A percentile compares a stretch with the other conserved stretches of the same genome.
These are phyloP conservation scores for Slavum lentiscoides DNA, from an alignment of 2,888 invertebrate genomes.

Conservation along the genomic window DNA sequence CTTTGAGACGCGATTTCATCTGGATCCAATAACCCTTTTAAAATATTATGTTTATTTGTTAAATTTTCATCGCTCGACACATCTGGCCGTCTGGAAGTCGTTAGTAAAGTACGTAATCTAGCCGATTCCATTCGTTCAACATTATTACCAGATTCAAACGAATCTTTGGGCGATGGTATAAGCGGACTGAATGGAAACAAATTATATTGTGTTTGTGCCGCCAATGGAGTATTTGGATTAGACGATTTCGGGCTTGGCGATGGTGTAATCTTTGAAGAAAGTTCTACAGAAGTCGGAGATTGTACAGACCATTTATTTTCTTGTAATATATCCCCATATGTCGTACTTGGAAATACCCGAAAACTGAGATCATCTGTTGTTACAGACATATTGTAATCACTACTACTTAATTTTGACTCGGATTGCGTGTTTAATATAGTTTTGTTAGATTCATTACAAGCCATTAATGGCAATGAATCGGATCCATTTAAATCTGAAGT, in stretches of 20 bases:
- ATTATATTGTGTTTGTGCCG: constrained; percentile 57
- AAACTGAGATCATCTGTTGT: constrained; percentile 63
- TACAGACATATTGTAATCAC: constrained; percentile 59
- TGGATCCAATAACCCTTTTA: constrained; percentile 59
- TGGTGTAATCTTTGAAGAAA: constrained; percentile 19
- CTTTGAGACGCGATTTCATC: constrained; percentile 24
- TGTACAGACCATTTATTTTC: constrained; percentile 59
- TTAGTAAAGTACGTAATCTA: constrained; percentile 67
- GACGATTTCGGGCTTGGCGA: constrained; percentile 61
- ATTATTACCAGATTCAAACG: constrained; percentile 62
- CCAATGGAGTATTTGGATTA: constrained; percentile 60
- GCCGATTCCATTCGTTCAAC: constrained; percentile 63
- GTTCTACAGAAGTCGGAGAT: constrained; percentile 58
- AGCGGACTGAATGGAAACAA: constrained; percentile 70
- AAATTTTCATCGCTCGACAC: constrained; percentile 46
- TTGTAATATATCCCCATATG: constrained; percentile 63
- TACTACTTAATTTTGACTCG: constrained; percentile 55
- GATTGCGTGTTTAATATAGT: constrained; percentile 32
- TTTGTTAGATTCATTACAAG: not conserved
- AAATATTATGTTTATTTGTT: constrained; percentile 63
- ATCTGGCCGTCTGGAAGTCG: constrained; percentile 56
- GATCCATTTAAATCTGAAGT: constrained; percentile 16
- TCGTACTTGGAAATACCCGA: constrained; percentile 68
- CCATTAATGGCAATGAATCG: constrained; percentile 15
- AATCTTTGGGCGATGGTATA: constrained; percentile 63